Base-by-base conservation (phyloP, 2,797 vertebrate species). In the Xenentodon cancila region DNA sequence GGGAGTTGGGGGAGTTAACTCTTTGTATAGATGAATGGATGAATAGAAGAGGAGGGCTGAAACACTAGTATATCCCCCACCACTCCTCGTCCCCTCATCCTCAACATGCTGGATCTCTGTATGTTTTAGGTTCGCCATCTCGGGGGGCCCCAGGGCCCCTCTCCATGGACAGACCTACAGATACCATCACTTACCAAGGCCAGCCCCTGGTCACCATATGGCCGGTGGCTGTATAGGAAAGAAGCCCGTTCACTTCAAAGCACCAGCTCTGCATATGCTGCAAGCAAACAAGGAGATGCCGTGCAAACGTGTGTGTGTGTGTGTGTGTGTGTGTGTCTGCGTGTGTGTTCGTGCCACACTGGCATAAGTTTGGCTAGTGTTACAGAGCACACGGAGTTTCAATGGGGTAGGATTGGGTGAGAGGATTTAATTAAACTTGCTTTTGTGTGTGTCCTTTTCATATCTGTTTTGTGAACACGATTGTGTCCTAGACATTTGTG, bases 141-240 rank as follows among this genome's bases (percentile, higher is more conserved):
- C 54, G 54, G 80, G n/a, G 84, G 82, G 53, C 84, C 85, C 88
- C 80, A 71, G 80, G 85, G 88, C 85, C 84, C 82, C 88, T 87
- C 74, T 86, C 76, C 70, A 81, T 71, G 78, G 86, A 84, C 83
- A 71, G 79, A 87, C 71, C 85, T 72, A 91, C 89, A 93, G 92
- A 94, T 93, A 93, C 87, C 90, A 90, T 94, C 93, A 93, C 92
- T 93, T 91, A 89, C 87, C 82, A 86, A 87, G 69, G 90, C 87
- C 76, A 79, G 86, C 81, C 77, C 81, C 84, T 92, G 91, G 82
- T 82, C 76, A 85, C 90, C 95, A 95, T 95, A 95, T 95, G 95
- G 93, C 88, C 75, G 74, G 84, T 92, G 86, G 88, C 88, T 87
- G 82, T 92, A 93, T 91, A 91, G 91, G 90, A 78, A 50, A 59